Conservation (phyloP, 1,140 invertebrate genomes). For the Chelonus insularis region DNA sequence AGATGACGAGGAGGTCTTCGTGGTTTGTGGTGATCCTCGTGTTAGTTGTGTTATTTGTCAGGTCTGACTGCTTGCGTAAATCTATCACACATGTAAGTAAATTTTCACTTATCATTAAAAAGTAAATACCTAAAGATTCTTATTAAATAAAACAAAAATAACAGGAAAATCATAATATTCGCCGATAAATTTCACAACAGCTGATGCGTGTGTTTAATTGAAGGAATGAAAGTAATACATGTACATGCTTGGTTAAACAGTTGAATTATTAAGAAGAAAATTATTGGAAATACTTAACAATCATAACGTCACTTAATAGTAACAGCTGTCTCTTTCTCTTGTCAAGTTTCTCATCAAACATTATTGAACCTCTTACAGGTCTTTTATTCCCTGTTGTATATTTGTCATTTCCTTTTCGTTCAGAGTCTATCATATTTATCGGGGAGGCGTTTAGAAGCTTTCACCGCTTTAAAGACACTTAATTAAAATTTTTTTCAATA, state of each 20-base stretch:
- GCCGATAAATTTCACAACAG: conserved; percentile 26
- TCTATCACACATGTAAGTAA: conserved; percentile 45
- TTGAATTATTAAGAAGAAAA: background rate
- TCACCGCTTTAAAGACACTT: conserved; percentile 28
- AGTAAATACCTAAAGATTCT: too few relatives aligned
- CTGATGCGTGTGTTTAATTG: conserved; percentile 33
- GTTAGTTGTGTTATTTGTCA: conserved; percentile 43
- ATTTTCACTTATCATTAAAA: conserved; percentile 11
- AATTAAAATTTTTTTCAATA: background rate
- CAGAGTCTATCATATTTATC: too few relatives aligned
- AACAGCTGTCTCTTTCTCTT: too few relatives aligned
- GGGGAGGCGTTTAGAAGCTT: conserved; percentile 16
- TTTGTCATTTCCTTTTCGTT: too few relatives aligned
- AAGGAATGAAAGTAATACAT: conserved; percentile 30
- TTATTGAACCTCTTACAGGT: too few relatives aligned
- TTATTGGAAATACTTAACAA: conserved; percentile 5
- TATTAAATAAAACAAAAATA: background rate
- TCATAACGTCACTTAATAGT: too few relatives aligned
- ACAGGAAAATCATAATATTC: too few relatives aligned
- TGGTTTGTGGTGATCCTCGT: conserved; percentile 42
- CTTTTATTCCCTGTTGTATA: too few relatives aligned
- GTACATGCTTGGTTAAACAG: conserved; percentile 23
- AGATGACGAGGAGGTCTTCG: conserved; percentile 50
- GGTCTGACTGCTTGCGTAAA: conserved; percentile 45
- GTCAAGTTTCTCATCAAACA: too few relatives aligned